These are phyloP conservation scores for Brienomyrus longianalis DNA, from an alignment of 2,113 vertebrate genomes.

Conservation along the genomic window DNA sequence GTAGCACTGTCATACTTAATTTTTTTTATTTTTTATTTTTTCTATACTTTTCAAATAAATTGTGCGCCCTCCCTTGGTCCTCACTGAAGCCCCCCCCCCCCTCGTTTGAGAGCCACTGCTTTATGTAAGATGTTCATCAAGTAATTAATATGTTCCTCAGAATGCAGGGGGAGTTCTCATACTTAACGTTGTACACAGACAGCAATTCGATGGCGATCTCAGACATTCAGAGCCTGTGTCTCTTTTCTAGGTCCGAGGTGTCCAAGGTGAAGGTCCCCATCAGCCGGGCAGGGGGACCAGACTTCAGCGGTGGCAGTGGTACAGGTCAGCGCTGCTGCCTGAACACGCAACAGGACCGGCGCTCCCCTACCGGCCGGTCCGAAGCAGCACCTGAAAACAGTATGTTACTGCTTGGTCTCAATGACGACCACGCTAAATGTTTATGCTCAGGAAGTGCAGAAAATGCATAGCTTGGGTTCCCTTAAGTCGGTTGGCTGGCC, in stretches of 20 bases:
- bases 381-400: conserved; percentile 59
- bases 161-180: background rate
- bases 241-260: conserved; percentile 57
- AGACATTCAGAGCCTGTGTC: background rate
- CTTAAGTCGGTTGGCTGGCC: background rate
- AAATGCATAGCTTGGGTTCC: background rate
- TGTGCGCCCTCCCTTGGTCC: background rate
- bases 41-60: background rate
- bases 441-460: background rate
- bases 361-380: conserved; percentile 54
- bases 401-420: conserved; percentile 26
- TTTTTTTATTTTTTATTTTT: background rate
- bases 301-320: conserved; percentile 14
- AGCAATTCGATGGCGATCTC: background rate
- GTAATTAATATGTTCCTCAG: background rate
- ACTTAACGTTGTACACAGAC: background rate
- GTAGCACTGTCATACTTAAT: background rate
- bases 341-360: conserved; percentile 47
- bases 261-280: conserved; percentile 35
- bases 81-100: background rate
- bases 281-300: conserved; percentile 31
- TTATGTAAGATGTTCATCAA: background rate
- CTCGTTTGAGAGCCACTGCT: background rate
- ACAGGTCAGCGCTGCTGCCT: conserved; percentile 31
- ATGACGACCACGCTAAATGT: background rate